Base-by-base conservation (phyloP, 2,113 vertebrate genomes). In the Nycticryphes semicollaris region DNA sequence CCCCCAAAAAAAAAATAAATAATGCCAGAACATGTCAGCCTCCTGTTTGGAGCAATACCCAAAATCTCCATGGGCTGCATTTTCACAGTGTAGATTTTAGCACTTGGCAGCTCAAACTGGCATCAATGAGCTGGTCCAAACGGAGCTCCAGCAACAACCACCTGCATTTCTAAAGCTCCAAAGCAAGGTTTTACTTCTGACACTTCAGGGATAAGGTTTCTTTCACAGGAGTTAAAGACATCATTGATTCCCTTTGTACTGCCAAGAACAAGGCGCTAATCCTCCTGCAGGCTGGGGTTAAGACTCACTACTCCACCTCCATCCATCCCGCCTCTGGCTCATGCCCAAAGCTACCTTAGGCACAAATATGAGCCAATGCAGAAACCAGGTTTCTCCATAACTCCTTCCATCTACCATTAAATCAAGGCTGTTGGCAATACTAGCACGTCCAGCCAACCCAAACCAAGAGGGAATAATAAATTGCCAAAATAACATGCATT, bases 401-500 rank as follows among this genome's bases (percentile, higher is more conserved):
- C 1, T n/a, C 27, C 6, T 27, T 15, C 50, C 39, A 7, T 31
- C 10, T 24, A 10, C 35, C 39, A 0, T 10, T 4, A 14, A 5
- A 1, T 10, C 0, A 0, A 25, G n/a, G 47, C 69, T 35, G 45
- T 11, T 19, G 81, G 33, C 45, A 37, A 10, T 11, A 56, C 8
- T 63, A 47, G 80, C 56, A 15, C 41, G 7, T 6, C 7, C 59
- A 10, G 5, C 82, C 12, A 25, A 47, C 47, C 41, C 31, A 76
- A 53, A 4, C 12, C 57, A 48, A 9, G 1, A 21, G 27, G 16
- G 25, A 21, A 22, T 16, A 16, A 66, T 23, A 7, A 11, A 30
- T 1, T 17, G 39, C 59, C 70, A 48, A 33, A 48, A n/a, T 1
- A 19, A 14, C 0, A 0, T 5, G 14, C 24, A 10, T 31, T 3